Evolutionary conservation across 1,140 invertebrate species (phyloP).

Genomic region (Aplysia californica): DNA sequence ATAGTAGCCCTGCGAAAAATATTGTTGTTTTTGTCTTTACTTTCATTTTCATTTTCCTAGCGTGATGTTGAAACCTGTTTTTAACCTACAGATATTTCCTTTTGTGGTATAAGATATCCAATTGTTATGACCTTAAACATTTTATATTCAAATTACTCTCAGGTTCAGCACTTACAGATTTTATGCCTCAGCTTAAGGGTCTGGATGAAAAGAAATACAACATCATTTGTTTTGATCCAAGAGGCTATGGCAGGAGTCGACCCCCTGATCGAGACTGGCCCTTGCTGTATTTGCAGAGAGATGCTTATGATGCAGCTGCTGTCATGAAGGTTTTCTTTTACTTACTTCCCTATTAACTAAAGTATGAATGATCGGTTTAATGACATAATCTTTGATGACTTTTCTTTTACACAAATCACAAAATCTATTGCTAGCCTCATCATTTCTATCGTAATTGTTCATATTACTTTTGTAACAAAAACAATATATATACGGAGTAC

Average conservation of each 20-base stretch:
- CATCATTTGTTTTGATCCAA: conserved; percentile 87
- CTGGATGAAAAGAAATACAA: conserved; percentile 79
- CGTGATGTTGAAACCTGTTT: background rate
- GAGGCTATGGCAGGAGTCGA: conserved; percentile 86
- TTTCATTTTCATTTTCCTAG: background rate
- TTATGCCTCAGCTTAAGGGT: conserved; percentile 81
- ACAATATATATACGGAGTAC: background rate
- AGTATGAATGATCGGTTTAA: too few species aligned
- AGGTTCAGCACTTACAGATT: conserved; percentile 82
- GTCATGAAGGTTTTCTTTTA: conserved; percentile 82
- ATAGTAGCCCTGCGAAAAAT: background rate
- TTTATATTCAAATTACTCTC: background rate
- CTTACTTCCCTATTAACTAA: too few species aligned
- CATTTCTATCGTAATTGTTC: background rate
- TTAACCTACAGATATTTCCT: too few species aligned
- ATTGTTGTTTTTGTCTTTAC: background rate
- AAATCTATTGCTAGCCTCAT: too few species aligned
- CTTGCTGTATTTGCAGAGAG: conserved; percentile 78
- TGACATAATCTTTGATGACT: too few species aligned
- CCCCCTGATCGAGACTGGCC: conserved; percentile 81
- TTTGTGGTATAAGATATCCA: background rate
- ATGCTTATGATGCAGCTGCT: conserved; percentile 78
- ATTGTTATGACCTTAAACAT: background rate
- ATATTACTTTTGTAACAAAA: background rate
- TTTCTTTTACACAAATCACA: too few species aligned